Conservation (phyloP, 2,888 invertebrate genomes). For the Monochamus alternatus region DNA sequence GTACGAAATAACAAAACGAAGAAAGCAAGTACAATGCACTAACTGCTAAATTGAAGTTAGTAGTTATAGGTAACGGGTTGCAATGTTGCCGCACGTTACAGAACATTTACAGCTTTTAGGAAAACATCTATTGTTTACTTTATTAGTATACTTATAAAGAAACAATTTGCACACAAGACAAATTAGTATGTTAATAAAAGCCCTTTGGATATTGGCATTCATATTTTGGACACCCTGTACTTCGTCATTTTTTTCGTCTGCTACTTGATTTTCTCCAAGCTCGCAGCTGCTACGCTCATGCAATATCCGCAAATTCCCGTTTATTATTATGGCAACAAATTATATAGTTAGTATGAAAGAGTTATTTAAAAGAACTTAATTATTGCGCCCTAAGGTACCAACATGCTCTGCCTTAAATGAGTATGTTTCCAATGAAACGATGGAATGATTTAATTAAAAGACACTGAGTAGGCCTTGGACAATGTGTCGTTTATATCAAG, state of each 20-base stretch:
- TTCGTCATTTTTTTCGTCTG: neutral
- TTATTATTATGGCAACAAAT: slow-evolving; percentile 32
- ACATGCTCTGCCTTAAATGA: slow-evolving; percentile 27
- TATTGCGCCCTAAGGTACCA: slow-evolving; percentile 31
- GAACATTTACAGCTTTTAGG: too few species aligned
- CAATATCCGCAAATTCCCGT: neutral
- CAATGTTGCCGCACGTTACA: too few species aligned
- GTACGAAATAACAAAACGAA: too few species aligned
- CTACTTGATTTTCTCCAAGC: neutral
- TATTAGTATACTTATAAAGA: too few species aligned
- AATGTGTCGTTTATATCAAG: neutral
- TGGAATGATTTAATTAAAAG: slow-evolving; percentile 26
- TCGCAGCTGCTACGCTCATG: neutral
- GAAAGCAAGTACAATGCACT: too few species aligned
- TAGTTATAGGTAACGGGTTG: too few species aligned
- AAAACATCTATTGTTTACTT: too few species aligned
- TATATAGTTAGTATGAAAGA: slow-evolving; percentile 16
- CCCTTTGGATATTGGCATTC: neutral
- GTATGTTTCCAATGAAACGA: slow-evolving; percentile 21
- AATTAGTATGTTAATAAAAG: neutral
- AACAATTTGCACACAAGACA: too few species aligned
- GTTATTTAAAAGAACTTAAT: slow-evolving; percentile 28
- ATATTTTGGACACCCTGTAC: too few species aligned
- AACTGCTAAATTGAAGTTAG: too few species aligned
- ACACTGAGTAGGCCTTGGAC: slow-evolving; percentile 10